A percentile compares a stretch with the other conserved stretches of the same genome.
phyloP scores from a whole-genome alignment of 2,888 invertebrate species.

The Lasioglossum marginatum region DNA sequence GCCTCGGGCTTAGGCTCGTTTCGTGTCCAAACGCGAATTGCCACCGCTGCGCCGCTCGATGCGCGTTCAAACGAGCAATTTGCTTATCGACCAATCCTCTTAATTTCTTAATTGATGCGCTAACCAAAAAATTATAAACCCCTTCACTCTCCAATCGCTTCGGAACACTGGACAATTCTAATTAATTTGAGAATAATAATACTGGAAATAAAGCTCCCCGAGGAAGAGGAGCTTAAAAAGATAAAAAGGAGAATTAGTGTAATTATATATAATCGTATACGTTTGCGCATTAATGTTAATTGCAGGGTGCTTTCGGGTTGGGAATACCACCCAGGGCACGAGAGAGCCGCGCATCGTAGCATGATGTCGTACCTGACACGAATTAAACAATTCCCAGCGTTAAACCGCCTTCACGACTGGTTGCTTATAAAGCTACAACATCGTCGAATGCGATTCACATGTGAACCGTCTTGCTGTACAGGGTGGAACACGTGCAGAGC shows the following conservation, averaged over 20 bases:
- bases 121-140: background rate
- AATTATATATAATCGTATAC: background rate
- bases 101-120: conserved; percentile 10
- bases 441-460: conserved; percentile 61
- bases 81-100: background rate
- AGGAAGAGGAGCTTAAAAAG: background rate
- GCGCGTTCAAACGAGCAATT: conserved; percentile 2
- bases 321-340: background rate
- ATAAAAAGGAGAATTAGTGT: background rate
- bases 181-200: background rate
- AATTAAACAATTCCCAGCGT: conserved; percentile 47
- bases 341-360: conserved; percentile 20
- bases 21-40: conserved; percentile 13
- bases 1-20: conserved; percentile 14
- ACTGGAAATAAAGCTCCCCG: too few species aligned
- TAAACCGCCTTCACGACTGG: conserved; percentile 41
- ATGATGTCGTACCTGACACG: conserved; percentile 38
- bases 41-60: background rate
- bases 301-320: background rate
- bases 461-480: conserved; percentile 56
- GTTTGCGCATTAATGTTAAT: background rate
- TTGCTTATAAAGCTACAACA: conserved; percentile 42
- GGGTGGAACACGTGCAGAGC: conserved; percentile 67
- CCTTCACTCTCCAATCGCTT: too few species aligned
- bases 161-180: too few species aligned